A percentile compares a stretch with the other conserved stretches of the same genome.
Conservation (phyloP, 2,113 vertebrate genomes). For the Phalacrocorax aristotelis region DNA sequence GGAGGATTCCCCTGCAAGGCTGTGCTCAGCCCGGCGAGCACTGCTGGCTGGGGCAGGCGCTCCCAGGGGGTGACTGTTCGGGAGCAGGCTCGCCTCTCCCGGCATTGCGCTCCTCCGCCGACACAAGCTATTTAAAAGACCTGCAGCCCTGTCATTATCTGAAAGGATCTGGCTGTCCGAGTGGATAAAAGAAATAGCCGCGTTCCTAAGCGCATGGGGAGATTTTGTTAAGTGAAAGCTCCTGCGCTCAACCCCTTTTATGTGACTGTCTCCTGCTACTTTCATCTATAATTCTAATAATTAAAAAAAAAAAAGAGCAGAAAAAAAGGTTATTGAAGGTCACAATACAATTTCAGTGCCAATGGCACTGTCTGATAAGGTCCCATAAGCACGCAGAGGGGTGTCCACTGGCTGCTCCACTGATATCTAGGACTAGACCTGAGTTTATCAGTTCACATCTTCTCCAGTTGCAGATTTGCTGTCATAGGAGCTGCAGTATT, state of each 20-base stretch:
- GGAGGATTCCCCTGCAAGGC: neutral
- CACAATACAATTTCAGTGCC: neutral
- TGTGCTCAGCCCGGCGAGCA: neutral
- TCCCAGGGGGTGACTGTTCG: neutral
- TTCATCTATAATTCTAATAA: neutral
- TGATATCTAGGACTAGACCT: neutral
- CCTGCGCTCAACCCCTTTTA: neutral
- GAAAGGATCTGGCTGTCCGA: neutral
- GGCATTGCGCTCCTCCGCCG: rapidly evolving
- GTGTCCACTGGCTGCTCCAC: neutral
- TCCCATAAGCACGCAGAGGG: neutral
- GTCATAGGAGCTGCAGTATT: neutral
- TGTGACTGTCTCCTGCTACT: neutral
- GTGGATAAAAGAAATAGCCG: neutral
- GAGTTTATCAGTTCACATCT: neutral
- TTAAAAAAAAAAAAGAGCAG: neutral
- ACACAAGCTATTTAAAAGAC: neutral
- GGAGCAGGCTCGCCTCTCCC: neutral
- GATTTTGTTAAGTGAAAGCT: neutral
- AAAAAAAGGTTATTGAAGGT: neutral
- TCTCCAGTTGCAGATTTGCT: neutral
- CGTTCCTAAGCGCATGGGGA: neutral
- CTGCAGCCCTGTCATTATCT: neutral
- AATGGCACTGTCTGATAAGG: neutral
- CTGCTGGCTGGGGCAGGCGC: neutral